Evolutionary conservation across 1,140 invertebrate genomes (phyloP), one percentile per base, ranked within the genome.

Genomic region (Acromyrmex charruanus): DNA sequence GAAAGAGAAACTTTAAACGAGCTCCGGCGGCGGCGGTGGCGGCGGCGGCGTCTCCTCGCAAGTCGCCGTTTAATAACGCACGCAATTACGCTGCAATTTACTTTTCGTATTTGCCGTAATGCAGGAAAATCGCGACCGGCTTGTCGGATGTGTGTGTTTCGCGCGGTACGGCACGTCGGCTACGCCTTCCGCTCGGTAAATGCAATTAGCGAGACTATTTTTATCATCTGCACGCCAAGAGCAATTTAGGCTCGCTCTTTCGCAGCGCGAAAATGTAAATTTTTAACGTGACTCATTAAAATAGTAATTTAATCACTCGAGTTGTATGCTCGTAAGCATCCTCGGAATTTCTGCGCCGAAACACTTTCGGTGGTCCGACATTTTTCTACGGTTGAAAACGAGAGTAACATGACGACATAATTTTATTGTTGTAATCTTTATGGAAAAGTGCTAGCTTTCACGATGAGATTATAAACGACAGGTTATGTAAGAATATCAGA

Each of bases 1-100:
- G 86, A 87, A 90, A 90, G 85, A 87, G 86, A 87, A 90, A 90
- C 69, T 90, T 90, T 77, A 88, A 90, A 90, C 86, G 86, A 90
- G 77, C 79, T 3, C 39, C 21, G 14, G 55, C 28, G 25, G 25
- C 25, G 25, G 16, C 16, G 31, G 31, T 9, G 14, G 14, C 18
- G 10, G 3, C 39, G 18, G 14, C 16, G 31, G 79, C 59, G 87
- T 86, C 77, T 86, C 75, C 77, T 86, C 75, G 16, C 44, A 69
- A 58, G n/a, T 59, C 21, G 51, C 25, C 69, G 80, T 90, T 90
- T 87, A 90, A 90, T 87, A 90, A 87, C 69, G 55, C 59, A 75
- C 58, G 86, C 63, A 90, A 90, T 90, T 90, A 90, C 66, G 59
- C 75, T 63, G 75, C 86, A 87, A 88, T 90, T 90, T 90, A 63